phyloP scores from a whole-genome alignment of 1,140 invertebrate genomes.

The Aphidius ervi region DNA sequence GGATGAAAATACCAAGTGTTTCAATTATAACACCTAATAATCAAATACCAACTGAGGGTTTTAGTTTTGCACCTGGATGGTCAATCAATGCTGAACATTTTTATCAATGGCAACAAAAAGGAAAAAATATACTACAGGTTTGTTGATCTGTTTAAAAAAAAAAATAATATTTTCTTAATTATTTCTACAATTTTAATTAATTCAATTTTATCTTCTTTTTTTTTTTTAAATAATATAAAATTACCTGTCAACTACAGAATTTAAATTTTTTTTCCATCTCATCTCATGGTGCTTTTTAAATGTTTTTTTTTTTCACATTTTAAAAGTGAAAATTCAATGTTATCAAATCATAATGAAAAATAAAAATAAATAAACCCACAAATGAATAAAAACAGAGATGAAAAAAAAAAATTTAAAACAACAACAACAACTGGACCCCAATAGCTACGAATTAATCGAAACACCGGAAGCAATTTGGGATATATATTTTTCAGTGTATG shows the following conservation, averaged over 20 bases:
- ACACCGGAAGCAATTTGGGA: slow-evolving; percentile 39
- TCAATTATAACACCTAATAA: slow-evolving; percentile 13
- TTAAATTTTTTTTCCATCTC: slow-evolving; percentile 3
- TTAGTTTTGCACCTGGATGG: slow-evolving; percentile 45
- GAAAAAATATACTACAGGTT: slow-evolving; percentile 42
- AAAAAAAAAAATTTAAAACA: no score
- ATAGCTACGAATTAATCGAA: slow-evolving; percentile 37
- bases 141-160: slow-evolving; percentile 12
- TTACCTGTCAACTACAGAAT: slow-evolving; percentile 34
- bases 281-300: no score
- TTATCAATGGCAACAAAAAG: slow-evolving; percentile 45
- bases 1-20: slow-evolving; percentile 5
- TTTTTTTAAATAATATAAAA: slow-evolving; percentile 10
- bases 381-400: no score
- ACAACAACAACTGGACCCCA: no score
- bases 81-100: slow-evolving; percentile 41
- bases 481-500: slow-evolving; percentile 16
- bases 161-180: slow-evolving; percentile 1
- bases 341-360: background rate
- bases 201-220: background rate
- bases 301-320: no score
- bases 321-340: no score
- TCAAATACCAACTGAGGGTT: slow-evolving; percentile 35
- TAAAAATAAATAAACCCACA: no score
- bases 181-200: background rate